Evolutionary conservation across 2,113 vertebrate species (phyloP).

Genomic region (Podarcis muralis): DNA sequence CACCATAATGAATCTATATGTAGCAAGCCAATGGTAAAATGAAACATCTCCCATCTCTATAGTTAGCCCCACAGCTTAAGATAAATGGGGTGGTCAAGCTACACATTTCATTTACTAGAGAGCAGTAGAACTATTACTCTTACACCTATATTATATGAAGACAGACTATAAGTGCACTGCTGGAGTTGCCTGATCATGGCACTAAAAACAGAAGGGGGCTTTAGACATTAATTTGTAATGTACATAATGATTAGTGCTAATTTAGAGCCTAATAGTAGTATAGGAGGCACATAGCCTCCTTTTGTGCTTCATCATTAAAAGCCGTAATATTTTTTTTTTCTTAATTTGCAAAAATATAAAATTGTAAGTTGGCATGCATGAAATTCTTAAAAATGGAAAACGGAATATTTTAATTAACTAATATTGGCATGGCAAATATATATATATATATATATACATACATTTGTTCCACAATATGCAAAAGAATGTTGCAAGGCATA

Average conservation of each 20-base stretch:
- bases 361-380: slow-evolving; percentile 45
- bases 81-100: slow-evolving; percentile 34
- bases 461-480: neutral
- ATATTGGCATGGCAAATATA: slow-evolving; percentile 45
- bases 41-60: slow-evolving; percentile 73
- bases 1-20: neutral
- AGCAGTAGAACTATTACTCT: slow-evolving; percentile 55
- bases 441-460: slow-evolving; percentile 1
- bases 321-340: slow-evolving; percentile 21
- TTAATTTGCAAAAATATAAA: slow-evolving; percentile 55
- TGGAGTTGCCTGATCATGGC: slow-evolving; percentile 84
- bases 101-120: slow-evolving; percentile 47
- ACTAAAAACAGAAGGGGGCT: slow-evolving; percentile 48
- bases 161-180: slow-evolving; percentile 64
- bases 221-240: slow-evolving; percentile 46
- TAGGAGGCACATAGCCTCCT: slow-evolving; percentile 46
- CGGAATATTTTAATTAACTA: slow-evolving; percentile 50
- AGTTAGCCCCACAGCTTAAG: slow-evolving; percentile 45
- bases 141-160: slow-evolving; percentile 55
- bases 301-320: slow-evolving; percentile 55
- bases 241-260: slow-evolving; percentile 60
- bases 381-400: slow-evolving; percentile 42
- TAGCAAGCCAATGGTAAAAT: slow-evolving; percentile 23
- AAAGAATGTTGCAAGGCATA: slow-evolving; percentile 11
- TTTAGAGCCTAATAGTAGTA: slow-evolving; percentile 57